These are phyloP conservation scores for Horisme vitalbata DNA, from an alignment of 2,888 invertebrate species.

Conservation along the genomic window DNA sequence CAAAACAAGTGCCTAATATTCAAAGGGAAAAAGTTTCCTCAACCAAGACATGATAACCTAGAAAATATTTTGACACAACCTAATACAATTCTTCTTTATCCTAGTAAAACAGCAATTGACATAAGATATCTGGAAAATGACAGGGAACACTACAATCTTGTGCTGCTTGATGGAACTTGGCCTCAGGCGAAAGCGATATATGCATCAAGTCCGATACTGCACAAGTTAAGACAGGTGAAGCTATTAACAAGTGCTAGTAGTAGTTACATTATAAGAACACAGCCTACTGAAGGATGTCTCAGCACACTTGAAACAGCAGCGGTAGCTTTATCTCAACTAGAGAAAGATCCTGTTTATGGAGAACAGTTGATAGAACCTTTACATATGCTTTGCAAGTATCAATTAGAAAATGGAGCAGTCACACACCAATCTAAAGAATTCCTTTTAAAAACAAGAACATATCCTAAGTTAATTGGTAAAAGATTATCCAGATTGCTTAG, in stretches of 20 bases:
- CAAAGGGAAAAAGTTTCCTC: conserved; percentile 93
- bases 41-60: conserved; percentile 85
- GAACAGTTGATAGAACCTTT: conserved; percentile 89
- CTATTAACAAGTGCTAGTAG: conserved; percentile 88
- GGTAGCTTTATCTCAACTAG: conserved; percentile 89
- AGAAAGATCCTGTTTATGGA: conserved; percentile 85
- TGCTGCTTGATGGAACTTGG: conserved; percentile 97
- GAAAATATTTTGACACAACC: conserved; percentile 85
- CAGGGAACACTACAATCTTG: conserved; percentile 86
- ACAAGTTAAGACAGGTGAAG: conserved; percentile 91
- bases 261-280: conserved; percentile 95
- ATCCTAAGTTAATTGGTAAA: conserved; percentile 91
- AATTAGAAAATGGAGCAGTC: conserved; percentile 95
- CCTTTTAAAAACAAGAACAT: conserved; percentile 89
- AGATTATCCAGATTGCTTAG: conserved; percentile 81
- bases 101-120: conserved; percentile 88
- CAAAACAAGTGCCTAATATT: conserved; percentile 89
- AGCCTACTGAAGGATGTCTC: conserved; percentile 95
- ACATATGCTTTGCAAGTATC: conserved; percentile 92
- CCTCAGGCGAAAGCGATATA: conserved; percentile 97
- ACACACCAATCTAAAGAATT: conserved; percentile 96
- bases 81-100: conserved; percentile 91
- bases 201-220: conserved; percentile 89
- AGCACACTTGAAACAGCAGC: conserved; percentile 95
- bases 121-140: conserved; percentile 79